phyloP scores from a whole-genome alignment of 2,888 invertebrate species.

The Autographa gamma region DNA sequence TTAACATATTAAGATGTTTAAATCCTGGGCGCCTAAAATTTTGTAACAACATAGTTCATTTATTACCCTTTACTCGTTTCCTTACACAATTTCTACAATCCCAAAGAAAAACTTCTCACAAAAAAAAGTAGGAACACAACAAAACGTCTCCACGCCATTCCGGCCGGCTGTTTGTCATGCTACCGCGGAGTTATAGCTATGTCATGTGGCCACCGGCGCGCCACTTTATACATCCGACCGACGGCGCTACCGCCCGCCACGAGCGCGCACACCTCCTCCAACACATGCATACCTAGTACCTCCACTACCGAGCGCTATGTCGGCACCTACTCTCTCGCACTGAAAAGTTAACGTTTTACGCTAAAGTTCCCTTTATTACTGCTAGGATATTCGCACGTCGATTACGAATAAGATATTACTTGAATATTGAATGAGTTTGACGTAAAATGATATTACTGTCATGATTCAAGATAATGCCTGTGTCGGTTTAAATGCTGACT shows the following conservation, averaged over 20 bases:
- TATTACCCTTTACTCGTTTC: too few species aligned
- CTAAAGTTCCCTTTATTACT: constrained; percentile 51
- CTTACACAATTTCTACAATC: background rate
- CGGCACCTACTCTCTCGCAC: constrained; percentile 54
- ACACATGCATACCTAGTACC: constrained; percentile 67
- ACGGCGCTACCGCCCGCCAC: constrained; percentile 81
- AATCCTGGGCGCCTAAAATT: too few species aligned
- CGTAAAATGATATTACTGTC: constrained; percentile 19
- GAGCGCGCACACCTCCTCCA: constrained; percentile 64
- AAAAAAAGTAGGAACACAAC: constrained; percentile 13
- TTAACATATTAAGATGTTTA: too few species aligned
- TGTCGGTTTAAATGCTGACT: background rate
- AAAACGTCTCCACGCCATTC: constrained; percentile 72
- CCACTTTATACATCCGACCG: constrained; percentile 88
- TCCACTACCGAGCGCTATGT: constrained; percentile 56
- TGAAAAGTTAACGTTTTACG: constrained; percentile 57
- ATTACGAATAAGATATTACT: constrained; percentile 48
- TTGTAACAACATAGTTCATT: too few species aligned
- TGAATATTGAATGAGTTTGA: constrained; percentile 50
- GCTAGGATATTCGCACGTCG: constrained; percentile 52
- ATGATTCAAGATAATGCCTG: background rate
- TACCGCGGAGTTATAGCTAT: constrained; percentile 87
- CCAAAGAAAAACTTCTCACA: background rate
- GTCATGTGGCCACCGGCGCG: constrained; percentile 89
- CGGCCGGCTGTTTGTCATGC: constrained; percentile 85